phyloP scores from a whole-genome alignment of 2,113 vertebrate species.

The Callipepla californica region DNA sequence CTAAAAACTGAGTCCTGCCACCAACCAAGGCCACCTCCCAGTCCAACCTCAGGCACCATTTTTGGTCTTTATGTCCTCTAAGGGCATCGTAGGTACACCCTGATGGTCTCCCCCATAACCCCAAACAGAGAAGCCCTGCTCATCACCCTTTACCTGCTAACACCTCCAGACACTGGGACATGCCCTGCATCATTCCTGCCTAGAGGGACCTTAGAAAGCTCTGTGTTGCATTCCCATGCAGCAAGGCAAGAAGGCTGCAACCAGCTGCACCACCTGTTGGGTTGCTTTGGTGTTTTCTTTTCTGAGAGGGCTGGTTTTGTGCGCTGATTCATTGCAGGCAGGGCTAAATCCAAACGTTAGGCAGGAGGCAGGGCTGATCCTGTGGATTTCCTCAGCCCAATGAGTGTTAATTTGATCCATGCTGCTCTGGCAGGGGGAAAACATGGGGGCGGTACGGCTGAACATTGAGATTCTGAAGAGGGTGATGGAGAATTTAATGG shows the following conservation, averaged over 20 bases:
- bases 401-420: slow-evolving; percentile 32
- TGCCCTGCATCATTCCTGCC: not conserved
- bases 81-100: not conserved
- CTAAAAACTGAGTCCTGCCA: not conserved
- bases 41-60: rapidly evolving
- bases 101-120: not conserved
- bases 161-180: rapidly evolving
- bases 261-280: not conserved
- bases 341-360: not conserved
- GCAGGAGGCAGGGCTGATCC: slow-evolving; percentile 24
- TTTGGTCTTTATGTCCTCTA: not conserved
- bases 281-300: not conserved
- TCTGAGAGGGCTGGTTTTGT: not conserved
- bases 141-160: rapidly evolving
- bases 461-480: slow-evolving; percentile 34
- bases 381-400: slow-evolving; percentile 8
- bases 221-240: rapidly evolving
- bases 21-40: not conserved
- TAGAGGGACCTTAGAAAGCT: not conserved
- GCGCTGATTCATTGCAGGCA: not conserved
- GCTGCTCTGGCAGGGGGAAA: slow-evolving; percentile 25
- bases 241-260: not conserved
- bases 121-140: not conserved
- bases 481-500: slow-evolving; percentile 70
- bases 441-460: not conserved